These are phyloP conservation scores for Carassius carassius DNA, from an alignment of 2,113 vertebrate genomes.

Conservation along the genomic window DNA sequence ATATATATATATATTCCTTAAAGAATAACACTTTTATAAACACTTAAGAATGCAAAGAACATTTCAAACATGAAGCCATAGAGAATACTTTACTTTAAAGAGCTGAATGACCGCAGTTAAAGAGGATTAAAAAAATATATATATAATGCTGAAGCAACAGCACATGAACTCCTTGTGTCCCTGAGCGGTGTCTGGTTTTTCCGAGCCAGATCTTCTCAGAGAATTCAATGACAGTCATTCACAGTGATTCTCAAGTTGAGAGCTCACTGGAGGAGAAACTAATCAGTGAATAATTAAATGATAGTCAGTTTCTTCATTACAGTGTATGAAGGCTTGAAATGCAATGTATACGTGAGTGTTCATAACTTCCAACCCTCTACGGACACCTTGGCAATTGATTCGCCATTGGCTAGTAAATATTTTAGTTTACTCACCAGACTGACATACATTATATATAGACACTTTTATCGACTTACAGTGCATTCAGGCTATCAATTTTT, in stretches of 20 bases:
- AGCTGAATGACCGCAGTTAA: neutral
- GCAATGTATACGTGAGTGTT: no score
- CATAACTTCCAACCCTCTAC: no score
- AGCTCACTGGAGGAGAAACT: neutral
- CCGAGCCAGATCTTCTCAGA: constrained; percentile 10
- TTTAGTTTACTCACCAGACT: no score
- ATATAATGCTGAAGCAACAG: neutral
- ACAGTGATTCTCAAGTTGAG: neutral
- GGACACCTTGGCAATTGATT: no score
- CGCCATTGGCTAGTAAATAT: no score
- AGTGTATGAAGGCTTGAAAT: neutral
- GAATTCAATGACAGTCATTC: neutral
- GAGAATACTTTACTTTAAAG: neutral
- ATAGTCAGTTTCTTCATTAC: neutral
- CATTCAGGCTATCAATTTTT: no score
- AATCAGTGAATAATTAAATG: neutral
- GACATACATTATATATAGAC: no score
- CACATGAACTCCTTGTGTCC: constrained; percentile 5
- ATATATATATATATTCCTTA: neutral
- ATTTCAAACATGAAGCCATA: neutral
- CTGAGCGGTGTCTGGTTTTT: constrained; percentile 7
- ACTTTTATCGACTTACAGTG: no score
- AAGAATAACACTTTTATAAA: neutral
- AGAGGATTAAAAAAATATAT: neutral
- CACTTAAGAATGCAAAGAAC: neutral